A percentile compares a stretch with the other conserved stretches of the same genome.
These are phyloP conservation scores for Protodeltote pygarga DNA, from an alignment of 2,888 invertebrate genomes.

Conservation along the genomic window DNA sequence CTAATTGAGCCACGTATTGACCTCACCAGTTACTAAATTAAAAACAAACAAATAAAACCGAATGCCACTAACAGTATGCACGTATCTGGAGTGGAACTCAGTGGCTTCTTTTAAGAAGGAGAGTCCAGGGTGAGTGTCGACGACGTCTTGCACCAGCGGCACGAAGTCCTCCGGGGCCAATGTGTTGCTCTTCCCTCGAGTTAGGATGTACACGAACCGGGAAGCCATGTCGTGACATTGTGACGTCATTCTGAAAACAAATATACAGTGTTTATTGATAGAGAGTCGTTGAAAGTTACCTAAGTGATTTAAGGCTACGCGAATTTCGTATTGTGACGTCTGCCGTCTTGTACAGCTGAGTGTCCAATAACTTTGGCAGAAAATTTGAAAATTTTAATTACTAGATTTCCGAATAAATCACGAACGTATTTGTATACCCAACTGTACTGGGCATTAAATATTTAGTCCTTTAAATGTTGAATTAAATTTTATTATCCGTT, in stretches of 20 bases:
- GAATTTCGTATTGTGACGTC: too few relatives aligned
- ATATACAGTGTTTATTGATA: not conserved
- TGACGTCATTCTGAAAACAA: constrained; percentile 89
- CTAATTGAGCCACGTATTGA: too few relatives aligned
- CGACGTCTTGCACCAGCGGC: constrained; percentile 98
- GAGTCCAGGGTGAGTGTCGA: constrained; percentile 98
- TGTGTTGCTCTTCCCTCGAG: constrained; percentile 89
- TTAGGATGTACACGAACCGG: constrained; percentile 94
- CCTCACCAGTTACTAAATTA: too few relatives aligned
- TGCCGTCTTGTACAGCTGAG: too few relatives aligned
- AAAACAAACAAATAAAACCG: not conserved
- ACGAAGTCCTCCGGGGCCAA: constrained; percentile 97
- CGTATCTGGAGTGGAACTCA: constrained; percentile 99
- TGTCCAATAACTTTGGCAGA: too few relatives aligned
- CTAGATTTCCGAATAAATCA: too few relatives aligned
- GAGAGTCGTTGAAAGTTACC: not conserved
- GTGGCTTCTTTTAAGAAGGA: constrained; percentile 98
- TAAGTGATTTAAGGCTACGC: not conserved
- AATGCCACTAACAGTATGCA: constrained; percentile 93
- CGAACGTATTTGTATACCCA: too few relatives aligned
- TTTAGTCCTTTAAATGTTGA: too few relatives aligned
- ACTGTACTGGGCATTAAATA: too few relatives aligned
- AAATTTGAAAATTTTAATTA: too few relatives aligned
- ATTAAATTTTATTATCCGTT: too few relatives aligned
- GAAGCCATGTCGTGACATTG: constrained; percentile 96